Percentiles rank a stretch among this genome's conserved stretches.
Evolutionary conservation across 1,140 invertebrate genomes (phyloP).

Genomic region (Drosophila burlai): DNA sequence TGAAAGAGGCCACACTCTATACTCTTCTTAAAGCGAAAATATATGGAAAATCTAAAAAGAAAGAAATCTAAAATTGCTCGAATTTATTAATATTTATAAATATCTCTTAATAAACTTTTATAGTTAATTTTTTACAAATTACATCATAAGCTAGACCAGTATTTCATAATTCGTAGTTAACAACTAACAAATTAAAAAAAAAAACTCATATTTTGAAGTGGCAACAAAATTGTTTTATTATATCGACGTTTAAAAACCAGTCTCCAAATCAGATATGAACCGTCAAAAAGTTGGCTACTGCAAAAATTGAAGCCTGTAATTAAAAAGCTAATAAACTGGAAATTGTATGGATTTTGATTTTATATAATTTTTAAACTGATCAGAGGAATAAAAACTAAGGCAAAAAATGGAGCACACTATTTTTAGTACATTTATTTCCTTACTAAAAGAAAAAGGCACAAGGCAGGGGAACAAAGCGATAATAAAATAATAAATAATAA

Average conservation of each 20-base stretch:
- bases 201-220: not conserved
- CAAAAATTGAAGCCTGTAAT: not conserved
- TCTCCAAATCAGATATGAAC: slow-evolving; percentile 12
- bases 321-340: slow-evolving; percentile 19
- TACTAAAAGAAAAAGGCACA: not conserved
- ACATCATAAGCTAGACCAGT: not conserved
- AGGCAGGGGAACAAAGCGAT: too few species aligned
- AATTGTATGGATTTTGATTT: not conserved
- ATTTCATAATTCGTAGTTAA: not conserved
- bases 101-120: not conserved
- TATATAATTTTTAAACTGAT: slow-evolving; percentile 1
- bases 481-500: too few species aligned
- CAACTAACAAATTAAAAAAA: not conserved
- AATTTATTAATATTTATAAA: too few species aligned
- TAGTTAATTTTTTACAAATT: not conserved
- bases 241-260: slow-evolving; percentile 1
- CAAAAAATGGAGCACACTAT: not conserved
- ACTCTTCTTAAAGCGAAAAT: slow-evolving; percentile 15
- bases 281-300: slow-evolving; percentile 23
- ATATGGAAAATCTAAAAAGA: not conserved
- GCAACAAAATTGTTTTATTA: slow-evolving; percentile 2
- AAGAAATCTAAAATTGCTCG: not conserved
- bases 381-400: not conserved
- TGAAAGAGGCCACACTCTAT: slow-evolving; percentile 32
- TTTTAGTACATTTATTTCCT: not conserved